phyloP scores from a whole-genome alignment of 2,888 invertebrate species.

The Drosophila algonquin region DNA sequence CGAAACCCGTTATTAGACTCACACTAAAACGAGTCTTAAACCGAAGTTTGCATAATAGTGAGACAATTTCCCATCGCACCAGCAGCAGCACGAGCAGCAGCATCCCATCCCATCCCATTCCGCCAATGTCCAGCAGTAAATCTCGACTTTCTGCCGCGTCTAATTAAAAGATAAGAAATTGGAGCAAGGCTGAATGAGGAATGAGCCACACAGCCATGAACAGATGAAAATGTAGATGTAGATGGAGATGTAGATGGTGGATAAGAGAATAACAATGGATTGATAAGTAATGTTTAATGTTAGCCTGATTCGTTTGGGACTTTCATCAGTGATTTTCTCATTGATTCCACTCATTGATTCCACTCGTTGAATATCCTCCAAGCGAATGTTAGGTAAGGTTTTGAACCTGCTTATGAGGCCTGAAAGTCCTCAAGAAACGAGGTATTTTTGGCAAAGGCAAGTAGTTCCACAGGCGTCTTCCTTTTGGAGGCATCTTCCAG shows the following conservation, averaged over 20 bases:
- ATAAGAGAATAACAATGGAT: background rate
- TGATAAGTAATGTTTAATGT: conserved; percentile 7
- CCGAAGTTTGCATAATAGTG: conserved; percentile 40
- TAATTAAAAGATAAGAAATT: conserved; percentile 41
- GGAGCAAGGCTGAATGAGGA: conserved; percentile 4
- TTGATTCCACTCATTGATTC: too few species aligned
- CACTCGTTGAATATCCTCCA: too few species aligned
- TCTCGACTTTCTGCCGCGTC: conserved; percentile 20
- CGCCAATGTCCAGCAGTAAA: conserved; percentile 25
- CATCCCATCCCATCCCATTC: background rate
- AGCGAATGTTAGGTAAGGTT: too few species aligned
- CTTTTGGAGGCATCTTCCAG: too few species aligned
- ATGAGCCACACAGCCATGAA: background rate
- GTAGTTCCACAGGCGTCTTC: too few species aligned
- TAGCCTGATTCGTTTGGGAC: background rate
- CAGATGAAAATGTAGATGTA: background rate
- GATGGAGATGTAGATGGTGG: background rate
- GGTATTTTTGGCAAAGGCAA: too few species aligned
- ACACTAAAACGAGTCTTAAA: background rate
- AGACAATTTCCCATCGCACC: conserved; percentile 36
- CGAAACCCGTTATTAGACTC: conserved; percentile 21
- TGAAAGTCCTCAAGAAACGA: too few species aligned
- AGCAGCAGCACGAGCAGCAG: background rate
- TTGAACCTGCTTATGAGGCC: too few species aligned
- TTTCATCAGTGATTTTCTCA: too few species aligned